A percentile compares a stretch with the other conserved stretches of the same genome.
phyloP scores from a whole-genome alignment of 2,797 vertebrate species.

The Gobionotothen gibberifrons region DNA sequence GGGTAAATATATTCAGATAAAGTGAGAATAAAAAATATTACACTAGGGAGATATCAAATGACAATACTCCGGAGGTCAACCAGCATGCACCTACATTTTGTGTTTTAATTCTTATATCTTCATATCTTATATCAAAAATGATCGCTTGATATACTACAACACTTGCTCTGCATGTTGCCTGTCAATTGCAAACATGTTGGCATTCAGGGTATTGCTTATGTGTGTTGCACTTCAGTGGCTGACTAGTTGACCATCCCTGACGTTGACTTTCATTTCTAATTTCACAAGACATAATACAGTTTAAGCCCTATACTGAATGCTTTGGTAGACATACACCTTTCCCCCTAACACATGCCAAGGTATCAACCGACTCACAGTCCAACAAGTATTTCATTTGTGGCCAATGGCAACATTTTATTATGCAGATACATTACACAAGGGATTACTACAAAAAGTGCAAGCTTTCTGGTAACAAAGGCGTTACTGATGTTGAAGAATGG shows the following conservation, averaged over 20 bases:
- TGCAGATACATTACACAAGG: constrained; percentile 17
- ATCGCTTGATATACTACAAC: too few relatives aligned
- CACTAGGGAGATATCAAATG: neutral
- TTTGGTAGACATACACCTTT: neutral
- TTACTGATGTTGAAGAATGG: constrained; percentile 47
- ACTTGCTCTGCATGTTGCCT: too few relatives aligned
- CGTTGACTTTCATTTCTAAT: neutral
- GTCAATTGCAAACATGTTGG: too few relatives aligned
- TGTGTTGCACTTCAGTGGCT: neutral
- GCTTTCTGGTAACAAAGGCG: constrained; percentile 44
- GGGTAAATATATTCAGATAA: too few relatives aligned
- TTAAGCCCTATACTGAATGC: neutral
- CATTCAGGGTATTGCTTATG: neutral
- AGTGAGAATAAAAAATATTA: neutral
- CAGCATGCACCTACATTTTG: too few relatives aligned
- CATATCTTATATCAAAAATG: too few relatives aligned
- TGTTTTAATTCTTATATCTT: too few relatives aligned
- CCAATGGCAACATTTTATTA: constrained; percentile 31
- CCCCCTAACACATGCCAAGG: constrained; percentile 19
- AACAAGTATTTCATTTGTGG: constrained; percentile 31
- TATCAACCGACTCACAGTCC: constrained; percentile 8
- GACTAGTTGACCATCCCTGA: neutral
- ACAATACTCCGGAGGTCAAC: neutral
- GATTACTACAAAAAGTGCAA: constrained; percentile 17
- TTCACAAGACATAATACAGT: neutral